Conservation (phyloP, 2,113 vertebrate genomes). For the Balaeniceps rex region DNA sequence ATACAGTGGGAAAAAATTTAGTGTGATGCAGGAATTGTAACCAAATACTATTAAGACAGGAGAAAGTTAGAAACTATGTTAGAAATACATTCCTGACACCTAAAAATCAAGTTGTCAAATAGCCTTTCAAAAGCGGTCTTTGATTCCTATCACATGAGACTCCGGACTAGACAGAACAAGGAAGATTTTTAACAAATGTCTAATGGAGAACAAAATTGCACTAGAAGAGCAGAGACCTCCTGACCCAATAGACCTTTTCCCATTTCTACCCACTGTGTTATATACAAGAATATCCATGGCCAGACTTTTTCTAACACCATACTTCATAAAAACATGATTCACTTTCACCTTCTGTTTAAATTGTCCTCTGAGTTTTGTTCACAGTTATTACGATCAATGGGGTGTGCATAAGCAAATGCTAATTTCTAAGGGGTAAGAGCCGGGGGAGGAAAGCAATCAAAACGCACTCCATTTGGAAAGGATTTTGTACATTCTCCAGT, state of each 20-base stretch:
- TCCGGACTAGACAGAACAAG: neutral
- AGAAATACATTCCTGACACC: neutral
- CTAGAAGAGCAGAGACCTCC: neutral
- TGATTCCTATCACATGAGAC: neutral
- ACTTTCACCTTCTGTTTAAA: neutral
- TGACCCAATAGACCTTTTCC: rapidly evolving
- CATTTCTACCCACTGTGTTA: neutral
- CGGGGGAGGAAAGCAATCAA: neutral
- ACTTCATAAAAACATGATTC: neutral
- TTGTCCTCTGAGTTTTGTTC: neutral
- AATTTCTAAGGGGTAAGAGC: neutral
- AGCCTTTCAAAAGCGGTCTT: neutral
- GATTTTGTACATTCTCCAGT: neutral
- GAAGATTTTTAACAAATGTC: neutral
- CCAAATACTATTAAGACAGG: neutral
- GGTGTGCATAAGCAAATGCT: neutral
- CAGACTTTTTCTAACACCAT: neutral
- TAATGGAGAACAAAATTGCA: neutral
- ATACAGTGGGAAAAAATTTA: neutral
- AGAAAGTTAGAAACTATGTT: neutral
- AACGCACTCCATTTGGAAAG: neutral
- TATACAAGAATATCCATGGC: neutral
- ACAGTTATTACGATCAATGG: neutral
- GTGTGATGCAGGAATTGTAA: neutral
- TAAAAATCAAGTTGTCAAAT: neutral